Base-by-base conservation (phyloP, 1,140 invertebrate species). In the Drosophila pectinifera region DNA sequence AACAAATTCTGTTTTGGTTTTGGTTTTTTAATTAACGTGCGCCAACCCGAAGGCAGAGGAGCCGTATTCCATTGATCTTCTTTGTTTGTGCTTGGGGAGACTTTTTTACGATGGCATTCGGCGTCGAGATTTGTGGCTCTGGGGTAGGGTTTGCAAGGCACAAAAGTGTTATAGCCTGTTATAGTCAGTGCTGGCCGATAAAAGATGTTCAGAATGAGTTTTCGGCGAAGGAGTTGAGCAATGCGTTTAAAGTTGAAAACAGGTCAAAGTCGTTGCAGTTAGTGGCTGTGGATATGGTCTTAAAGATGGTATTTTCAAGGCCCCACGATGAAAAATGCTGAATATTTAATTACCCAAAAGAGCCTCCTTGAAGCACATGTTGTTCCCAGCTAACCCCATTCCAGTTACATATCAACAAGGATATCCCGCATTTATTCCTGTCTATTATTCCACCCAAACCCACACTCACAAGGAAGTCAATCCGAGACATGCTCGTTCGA, bases 21-120 rank as follows among this genome's bases (percentile, higher is more conserved):
- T 83, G 31, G 18, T 42, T 26, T 83, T 83, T 83, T 84, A 83
- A 83, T 83, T 83, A 83, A 83, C 59, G 77, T 53, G 56, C 46
- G 49, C 31, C 36, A 36, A 20, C 46, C 46, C 49, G 36, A 38
- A 20, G 38, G 28, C 55, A 58, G 38, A 39, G 38, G 53, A 24
- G 22, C 63, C 48, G 34, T 46, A 43, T 63, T 79, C 61, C 80
- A 83, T 83, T 78, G 80, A 83, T 83, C 70, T 83, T 49, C 67
- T 77, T 67, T 73, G 61, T 81, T 80, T 65, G 57, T 46, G 61
- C 13, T 24, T 46, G 65, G 16, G 22, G 57, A 73, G 43, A 59
- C 39, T 28, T 55, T 79, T 83, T 83, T 83, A 83, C 61, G 80
- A 83, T 41, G 39, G 58, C 78, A 79, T 80, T 65, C 67, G 70